A percentile compares a stretch with the other conserved stretches of the same genome.
Conservation (phyloP, 2,113 vertebrate genomes). For the Hippoglossus stenolepis region DNA sequence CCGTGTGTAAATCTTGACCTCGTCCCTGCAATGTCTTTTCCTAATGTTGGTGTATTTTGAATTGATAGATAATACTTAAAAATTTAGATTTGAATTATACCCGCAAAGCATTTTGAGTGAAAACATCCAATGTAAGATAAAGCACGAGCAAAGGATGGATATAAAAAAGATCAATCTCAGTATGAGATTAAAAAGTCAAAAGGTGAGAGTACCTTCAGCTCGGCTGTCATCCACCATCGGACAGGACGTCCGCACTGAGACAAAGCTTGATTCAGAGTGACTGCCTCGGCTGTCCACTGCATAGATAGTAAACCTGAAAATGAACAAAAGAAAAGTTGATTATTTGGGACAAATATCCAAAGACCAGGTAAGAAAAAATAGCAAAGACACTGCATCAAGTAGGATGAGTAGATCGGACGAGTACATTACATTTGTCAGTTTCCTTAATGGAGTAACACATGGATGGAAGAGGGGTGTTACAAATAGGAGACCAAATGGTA, state of each 20-base stretch:
- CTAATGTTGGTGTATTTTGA: too few species aligned
- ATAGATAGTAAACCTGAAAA: constrained; percentile 90
- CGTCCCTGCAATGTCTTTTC: too few species aligned
- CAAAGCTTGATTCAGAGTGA: constrained; percentile 91
- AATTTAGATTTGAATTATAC: neutral
- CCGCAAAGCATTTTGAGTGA: too few species aligned
- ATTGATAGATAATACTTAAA: too few species aligned
- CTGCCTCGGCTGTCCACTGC: constrained; percentile 95
- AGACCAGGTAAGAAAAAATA: neutral
- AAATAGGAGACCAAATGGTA: too few species aligned
- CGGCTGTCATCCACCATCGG: constrained; percentile 95
- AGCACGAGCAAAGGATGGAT: neutral
- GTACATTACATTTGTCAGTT: too few species aligned
- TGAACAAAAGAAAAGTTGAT: neutral
- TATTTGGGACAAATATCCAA: neutral
- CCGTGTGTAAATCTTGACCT: too few species aligned
- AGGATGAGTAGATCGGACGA: neutral
- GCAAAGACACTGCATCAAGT: neutral
- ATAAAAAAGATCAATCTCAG: neutral
- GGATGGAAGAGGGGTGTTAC: neutral
- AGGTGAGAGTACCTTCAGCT: constrained; percentile 90
- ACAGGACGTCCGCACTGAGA: constrained; percentile 94
- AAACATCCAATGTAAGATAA: too few species aligned
- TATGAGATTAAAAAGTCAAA: neutral
- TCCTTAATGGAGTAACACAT: neutral